These are phyloP conservation scores for Anolis apletophallus DNA, from an alignment of 2,797 vertebrate genomes.

Conservation along the genomic window DNA sequence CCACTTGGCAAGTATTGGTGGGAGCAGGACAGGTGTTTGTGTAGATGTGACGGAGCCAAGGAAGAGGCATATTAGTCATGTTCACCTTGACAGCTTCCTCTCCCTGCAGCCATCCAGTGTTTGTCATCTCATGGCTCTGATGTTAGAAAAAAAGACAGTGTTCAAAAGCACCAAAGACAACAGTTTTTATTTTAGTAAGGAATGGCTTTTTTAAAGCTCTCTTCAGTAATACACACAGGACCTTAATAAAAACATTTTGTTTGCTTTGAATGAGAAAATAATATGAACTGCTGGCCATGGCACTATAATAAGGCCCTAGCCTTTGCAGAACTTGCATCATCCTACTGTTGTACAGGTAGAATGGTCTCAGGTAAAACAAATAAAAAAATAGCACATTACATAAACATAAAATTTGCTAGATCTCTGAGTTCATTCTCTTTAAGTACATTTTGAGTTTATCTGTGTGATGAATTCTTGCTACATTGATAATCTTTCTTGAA, in stretches of 20 bases:
- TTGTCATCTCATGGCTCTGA: constrained; percentile 94
- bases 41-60: constrained; percentile 93
- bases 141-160: constrained; percentile 13
- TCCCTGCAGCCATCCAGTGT: constrained; percentile 85
- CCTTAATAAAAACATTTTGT: not conserved
- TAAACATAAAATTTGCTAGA: no score
- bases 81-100: no score
- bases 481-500: not conserved
- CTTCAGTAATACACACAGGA: constrained; percentile 25
- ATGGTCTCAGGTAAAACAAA: no score
- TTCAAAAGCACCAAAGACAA: constrained; percentile 28
- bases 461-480: not conserved
- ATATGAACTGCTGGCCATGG: not conserved
- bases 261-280: not conserved
- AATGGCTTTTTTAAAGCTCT: constrained; percentile 13
- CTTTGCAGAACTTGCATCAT: not conserved
- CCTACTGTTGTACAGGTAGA: no score
- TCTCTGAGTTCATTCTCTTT: constrained; percentile 6
- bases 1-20: constrained; percentile 92
- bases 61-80: constrained; percentile 94
- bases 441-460: no score
- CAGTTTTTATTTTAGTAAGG: constrained; percentile 18
- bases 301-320: not conserved
- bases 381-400: no score
- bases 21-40: constrained; percentile 88